These are phyloP conservation scores for Beroe forskalii DNA, from an alignment of 37 sponge, comb jelly and placozoan species.

Conservation along the genomic window DNA sequence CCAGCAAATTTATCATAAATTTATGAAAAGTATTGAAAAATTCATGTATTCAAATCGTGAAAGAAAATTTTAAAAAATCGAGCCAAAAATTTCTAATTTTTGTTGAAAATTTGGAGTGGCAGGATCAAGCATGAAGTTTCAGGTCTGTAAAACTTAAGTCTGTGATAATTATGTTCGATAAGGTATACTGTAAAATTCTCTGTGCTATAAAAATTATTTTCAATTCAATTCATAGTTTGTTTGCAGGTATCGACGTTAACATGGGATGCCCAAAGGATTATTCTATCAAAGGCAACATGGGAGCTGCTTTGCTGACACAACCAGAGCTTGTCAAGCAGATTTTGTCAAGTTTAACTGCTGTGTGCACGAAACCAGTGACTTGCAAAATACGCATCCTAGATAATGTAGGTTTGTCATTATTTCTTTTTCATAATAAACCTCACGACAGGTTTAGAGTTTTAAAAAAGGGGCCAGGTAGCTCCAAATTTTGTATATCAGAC, in stretches of 20 bases:
- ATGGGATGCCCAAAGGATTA: conserved; percentile 99
- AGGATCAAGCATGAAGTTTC: no score
- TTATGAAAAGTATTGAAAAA: no score
- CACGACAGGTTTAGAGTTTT: not conserved
- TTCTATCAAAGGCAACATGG: conserved; percentile 93
- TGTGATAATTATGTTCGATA: not conserved
- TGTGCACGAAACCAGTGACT: conserved; percentile 82
- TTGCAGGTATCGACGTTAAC: conserved; percentile 87
- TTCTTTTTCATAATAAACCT: not conserved
- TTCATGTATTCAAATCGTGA: no score
- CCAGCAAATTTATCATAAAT: no score
- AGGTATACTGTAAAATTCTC: not conserved
- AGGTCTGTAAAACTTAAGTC: no score
- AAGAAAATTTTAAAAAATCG: no score
- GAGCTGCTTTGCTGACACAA: conserved; percentile 84
- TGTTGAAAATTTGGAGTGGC: no score
- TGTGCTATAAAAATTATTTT: no score
- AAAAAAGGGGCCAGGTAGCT: no score
- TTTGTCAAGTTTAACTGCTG: conserved; percentile 77
- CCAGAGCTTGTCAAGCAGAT: conserved; percentile 85
- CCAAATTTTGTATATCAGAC: no score
- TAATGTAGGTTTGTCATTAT: not conserved
- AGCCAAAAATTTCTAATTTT: no score
- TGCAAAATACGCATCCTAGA: conserved; percentile 91
- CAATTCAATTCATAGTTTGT: no score